Percentiles rank a stretch among this genome's conserved stretches.
Evolutionary conservation across 2,113 vertebrate species (phyloP).

Genomic region (Macroglossus sobrinus): DNA sequence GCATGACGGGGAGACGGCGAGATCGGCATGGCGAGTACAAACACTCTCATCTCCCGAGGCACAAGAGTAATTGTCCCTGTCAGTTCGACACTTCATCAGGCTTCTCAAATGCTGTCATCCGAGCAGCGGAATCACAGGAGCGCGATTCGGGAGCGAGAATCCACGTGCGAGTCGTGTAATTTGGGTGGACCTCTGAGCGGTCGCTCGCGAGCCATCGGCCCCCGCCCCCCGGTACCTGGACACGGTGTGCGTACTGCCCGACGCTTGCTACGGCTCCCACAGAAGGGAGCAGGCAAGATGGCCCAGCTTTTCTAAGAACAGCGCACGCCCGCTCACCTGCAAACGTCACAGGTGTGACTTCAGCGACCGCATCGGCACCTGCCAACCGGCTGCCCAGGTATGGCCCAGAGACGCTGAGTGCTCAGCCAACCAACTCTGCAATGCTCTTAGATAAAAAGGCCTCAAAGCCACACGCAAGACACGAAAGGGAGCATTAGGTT

Average conservation of each 20-base stretch:
- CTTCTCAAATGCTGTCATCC: not conserved
- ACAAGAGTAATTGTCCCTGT: not conserved
- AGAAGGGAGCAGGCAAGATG: not conserved
- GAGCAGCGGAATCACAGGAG: accelerated
- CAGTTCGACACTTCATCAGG: not conserved
- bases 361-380: not conserved
- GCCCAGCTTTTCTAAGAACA: not conserved
- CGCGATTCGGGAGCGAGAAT: not conserved
- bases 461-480: not conserved
- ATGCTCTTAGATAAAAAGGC: not conserved
- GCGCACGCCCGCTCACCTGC: accelerated
- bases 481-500: accelerated
- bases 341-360: not conserved
- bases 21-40: not conserved
- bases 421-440: not conserved
- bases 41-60: not conserved
- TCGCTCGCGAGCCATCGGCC: not conserved
- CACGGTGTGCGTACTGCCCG: accelerated
- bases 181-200: accelerated
- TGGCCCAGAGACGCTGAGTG: not conserved
- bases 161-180: not conserved
- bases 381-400: not conserved
- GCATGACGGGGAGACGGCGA: not conserved
- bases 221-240: not conserved
- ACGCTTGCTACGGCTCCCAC: not conserved